Base-by-base conservation (phyloP, 1,140 invertebrate species). In the Magallana ariakensis region DNA sequence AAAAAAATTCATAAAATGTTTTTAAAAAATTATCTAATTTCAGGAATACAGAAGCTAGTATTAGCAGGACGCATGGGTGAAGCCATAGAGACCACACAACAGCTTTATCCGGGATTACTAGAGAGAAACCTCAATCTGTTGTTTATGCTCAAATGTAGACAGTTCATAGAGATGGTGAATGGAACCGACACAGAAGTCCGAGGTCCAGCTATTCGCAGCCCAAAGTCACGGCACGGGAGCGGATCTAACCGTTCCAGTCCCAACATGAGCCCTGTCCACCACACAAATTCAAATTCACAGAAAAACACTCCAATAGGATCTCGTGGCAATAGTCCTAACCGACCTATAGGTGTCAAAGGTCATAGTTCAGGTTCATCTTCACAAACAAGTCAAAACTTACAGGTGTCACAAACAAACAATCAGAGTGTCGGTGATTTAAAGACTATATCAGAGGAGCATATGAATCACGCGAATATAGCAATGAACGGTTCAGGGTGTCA, bases 141-240 rank as follows among this genome's bases (percentile, higher is more conserved):
- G 92, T 99, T 99, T 95, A 97, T 98, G 94, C 96, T 99, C 85
- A 99, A 99, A 95, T 99, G 98, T 95, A 96, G 99, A 90, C 98
- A 99, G 95, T 99, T 99, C 95, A 97, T 99, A 46, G 99, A 99
- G 95, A 96, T 96, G 95, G 95, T 96, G 56, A 95, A 95, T 91
- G 95, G 95, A 46, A 94, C 94, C 70, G 95, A 96, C 91, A 94
- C 93, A 90, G 94, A 94, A 90, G 93, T 93, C 19, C 89, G 92
- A 26, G 93, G 93, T n/a, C 89, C 91, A 33, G 89, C 91, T 53
- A 89, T 93, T 54, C 87, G 91, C 83, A 92, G 92, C 81, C 92
- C 92, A 8, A 91, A 90, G 87, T 93, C 91, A 75, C 90, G 89
- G 62, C 89, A 92, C 54, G 86, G 90, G 81, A 88, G 88, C 70